Conservation (phyloP, 2,888 invertebrate species). For the Drosophila conformis region DNA sequence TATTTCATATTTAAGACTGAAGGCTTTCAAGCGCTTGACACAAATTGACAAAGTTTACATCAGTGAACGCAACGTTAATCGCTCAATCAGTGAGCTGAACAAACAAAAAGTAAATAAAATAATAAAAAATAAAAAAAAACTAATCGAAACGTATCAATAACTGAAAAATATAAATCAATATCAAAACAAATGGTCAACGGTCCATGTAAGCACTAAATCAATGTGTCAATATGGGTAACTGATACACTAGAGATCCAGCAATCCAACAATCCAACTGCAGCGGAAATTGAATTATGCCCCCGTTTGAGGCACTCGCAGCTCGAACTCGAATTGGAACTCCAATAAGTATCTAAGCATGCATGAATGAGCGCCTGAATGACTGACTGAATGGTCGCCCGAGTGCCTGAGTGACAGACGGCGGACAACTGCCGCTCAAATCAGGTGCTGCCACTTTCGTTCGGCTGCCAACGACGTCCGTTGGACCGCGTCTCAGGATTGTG, state of each 20-base stretch:
- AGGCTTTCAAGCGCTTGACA: constrained; percentile 72
- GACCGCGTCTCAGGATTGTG: constrained; percentile 38
- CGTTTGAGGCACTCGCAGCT: constrained; percentile 25
- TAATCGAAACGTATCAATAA: constrained; percentile 63
- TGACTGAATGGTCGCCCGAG: constrained; percentile 55
- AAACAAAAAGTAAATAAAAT: neutral
- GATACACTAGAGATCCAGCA: constrained; percentile 63
- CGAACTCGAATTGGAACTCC: constrained; percentile 39
- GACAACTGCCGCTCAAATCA: constrained; percentile 70
- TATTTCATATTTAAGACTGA: constrained; percentile 42
- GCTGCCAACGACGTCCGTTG: constrained; percentile 45
- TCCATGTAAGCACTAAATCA: constrained; percentile 79
- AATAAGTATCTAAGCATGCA: constrained; percentile 64
- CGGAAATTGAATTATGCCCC: constrained; percentile 79
- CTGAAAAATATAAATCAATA: constrained; percentile 79
- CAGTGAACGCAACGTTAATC: constrained; percentile 55
- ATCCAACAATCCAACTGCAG: constrained; percentile 37
- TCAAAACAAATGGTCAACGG: constrained; percentile 72
- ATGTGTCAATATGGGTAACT: constrained; percentile 78
- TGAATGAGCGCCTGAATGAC: constrained; percentile 70
- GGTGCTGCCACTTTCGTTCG: constrained; percentile 74
- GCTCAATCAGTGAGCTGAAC: constrained; percentile 63
- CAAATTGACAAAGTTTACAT: constrained; percentile 73
- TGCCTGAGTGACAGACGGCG: constrained; percentile 67
- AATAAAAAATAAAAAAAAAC: neutral